Conservation (phyloP, 2,113 vertebrate genomes). For the Alosa alosa region DNA sequence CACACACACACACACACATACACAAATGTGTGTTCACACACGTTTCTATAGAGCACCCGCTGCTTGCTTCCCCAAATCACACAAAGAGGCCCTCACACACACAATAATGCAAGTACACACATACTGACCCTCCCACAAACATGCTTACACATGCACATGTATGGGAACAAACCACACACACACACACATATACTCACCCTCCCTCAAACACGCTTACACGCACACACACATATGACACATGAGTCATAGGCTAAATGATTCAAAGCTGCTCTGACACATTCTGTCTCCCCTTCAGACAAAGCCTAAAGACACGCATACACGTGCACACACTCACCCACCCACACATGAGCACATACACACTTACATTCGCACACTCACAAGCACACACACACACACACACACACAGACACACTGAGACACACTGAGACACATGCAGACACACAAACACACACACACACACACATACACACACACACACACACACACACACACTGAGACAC, state of each 20-base stretch:
- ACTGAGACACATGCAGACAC: constrained; percentile 19
- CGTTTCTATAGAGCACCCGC: too few species aligned
- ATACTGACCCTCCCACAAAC: not conserved
- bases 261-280: constrained; percentile 12
- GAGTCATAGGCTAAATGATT: constrained; percentile 18
- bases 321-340: constrained; percentile 4
- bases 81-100: not conserved
- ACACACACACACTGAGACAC: not conserved
- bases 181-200: not conserved
- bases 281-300: constrained; percentile 3
- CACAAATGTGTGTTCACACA: not conserved
- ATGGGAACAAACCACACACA: not conserved
- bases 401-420: constrained; percentile 22
- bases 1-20: not conserved
- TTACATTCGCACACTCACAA: constrained; percentile 19
- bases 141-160: too few species aligned
- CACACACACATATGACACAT: not conserved
- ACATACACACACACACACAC: not conserved
- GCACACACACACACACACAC: constrained; percentile 12
- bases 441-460: not conserved
- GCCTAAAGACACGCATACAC: not conserved
- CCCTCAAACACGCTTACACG: not conserved
- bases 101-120: not conserved
- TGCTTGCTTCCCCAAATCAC: too few species aligned
- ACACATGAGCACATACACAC: constrained; percentile 18